Conservation (phyloP, 2,888 invertebrate genomes). For the Nephrocerus scutellatus region DNA sequence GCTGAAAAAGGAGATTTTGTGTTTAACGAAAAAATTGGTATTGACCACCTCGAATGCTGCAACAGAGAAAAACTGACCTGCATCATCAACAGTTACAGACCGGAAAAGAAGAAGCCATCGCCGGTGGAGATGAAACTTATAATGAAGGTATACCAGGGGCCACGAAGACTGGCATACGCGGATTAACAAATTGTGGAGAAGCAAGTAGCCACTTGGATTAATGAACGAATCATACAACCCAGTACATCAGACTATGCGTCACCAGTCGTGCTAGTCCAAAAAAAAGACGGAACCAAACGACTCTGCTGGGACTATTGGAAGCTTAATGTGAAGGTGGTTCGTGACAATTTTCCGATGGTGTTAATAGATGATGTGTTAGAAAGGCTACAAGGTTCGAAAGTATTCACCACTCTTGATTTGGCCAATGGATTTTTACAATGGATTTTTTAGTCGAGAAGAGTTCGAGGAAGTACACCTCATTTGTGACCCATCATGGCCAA, state of each 20-base stretch:
- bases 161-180: conserved; percentile 1
- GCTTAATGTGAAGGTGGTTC: conserved; percentile 13
- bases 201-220: conserved; percentile 22
- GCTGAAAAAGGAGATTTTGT: conserved; percentile 1
- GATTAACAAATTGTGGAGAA: conserved; percentile 28
- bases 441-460: conserved; percentile 15
- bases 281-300: conserved; percentile 12
- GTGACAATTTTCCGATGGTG: conserved; percentile 13
- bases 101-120: too few relatives aligned
- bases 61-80: too few relatives aligned
- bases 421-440: conserved; percentile 22
- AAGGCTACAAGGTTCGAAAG: conserved; percentile 12
- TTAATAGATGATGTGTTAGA: conserved; percentile 13
- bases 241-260: conserved; percentile 30
- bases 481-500: conserved; percentile 23
- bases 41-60: too few relatives aligned
- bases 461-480: conserved; percentile 22
- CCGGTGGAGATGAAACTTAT: conserved; percentile 9
- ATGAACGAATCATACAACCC: conserved; percentile 7
- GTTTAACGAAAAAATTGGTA: background rate
- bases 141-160: conserved; percentile 2
- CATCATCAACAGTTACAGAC: too few relatives aligned
- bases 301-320: conserved; percentile 17
- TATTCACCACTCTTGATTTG: conserved; percentile 21
- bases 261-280: conserved; percentile 13